Conservation (phyloP, 2,113 vertebrate species). For the Podarcis raffonei region DNA sequence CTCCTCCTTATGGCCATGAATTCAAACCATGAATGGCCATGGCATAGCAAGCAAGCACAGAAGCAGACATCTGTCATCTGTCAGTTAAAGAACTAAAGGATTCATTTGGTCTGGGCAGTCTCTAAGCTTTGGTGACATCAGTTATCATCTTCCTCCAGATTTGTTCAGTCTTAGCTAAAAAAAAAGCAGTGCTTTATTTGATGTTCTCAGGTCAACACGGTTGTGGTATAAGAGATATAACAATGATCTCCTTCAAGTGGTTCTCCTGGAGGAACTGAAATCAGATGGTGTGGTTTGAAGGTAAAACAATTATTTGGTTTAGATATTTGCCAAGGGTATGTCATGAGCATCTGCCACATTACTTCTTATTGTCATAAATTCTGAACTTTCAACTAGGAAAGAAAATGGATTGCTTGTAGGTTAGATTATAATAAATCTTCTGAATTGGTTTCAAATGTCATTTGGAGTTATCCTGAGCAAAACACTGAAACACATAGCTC, state of each 20-base stretch:
- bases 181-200: neutral
- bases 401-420: neutral
- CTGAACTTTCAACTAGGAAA: neutral
- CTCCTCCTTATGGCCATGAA: neutral
- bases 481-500: neutral
- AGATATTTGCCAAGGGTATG: conserved; percentile 2
- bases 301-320: neutral
- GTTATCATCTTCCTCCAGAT: neutral
- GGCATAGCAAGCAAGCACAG: neutral
- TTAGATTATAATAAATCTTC: neutral
- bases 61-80: neutral
- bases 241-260: neutral
- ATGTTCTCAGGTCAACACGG: neutral
- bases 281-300: neutral
- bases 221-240: neutral
- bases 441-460: neutral
- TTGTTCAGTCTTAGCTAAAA: neutral
- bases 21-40: neutral
- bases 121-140: neutral
- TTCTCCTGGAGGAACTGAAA: neutral
- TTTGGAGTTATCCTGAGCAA: neutral
- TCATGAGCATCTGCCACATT: neutral
- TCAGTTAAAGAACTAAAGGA: neutral
- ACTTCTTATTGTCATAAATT: neutral
- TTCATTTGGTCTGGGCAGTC: neutral